Percentiles rank a stretch among this genome's conserved stretches.
These are phyloP conservation scores for Physocephala rufipes DNA, from an alignment of 2,888 invertebrate genomes.

Conservation along the genomic window DNA sequence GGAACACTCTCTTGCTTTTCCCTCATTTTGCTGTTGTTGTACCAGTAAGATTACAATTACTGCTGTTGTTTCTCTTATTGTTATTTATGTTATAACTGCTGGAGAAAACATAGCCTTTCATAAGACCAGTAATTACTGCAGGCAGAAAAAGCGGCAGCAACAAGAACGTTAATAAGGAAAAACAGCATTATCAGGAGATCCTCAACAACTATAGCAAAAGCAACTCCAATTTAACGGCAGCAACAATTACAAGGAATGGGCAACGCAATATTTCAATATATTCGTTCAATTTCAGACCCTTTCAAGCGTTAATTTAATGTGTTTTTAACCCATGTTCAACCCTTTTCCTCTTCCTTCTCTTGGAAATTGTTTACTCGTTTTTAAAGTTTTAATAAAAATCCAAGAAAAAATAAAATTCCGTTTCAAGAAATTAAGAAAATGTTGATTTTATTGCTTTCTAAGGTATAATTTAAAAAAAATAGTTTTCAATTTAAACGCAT, in stretches of 20 bases:
- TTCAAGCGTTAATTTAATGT: background rate
- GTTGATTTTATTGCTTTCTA: background rate
- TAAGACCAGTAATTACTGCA: too few species aligned
- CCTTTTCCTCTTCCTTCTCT: background rate
- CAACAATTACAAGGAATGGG: constrained; percentile 22
- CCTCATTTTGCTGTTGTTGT: too few species aligned
- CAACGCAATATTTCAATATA: constrained; percentile 32
- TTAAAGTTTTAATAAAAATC: background rate
- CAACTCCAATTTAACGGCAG: constrained; percentile 9
- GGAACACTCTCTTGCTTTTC: too few species aligned
- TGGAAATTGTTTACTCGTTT: background rate
- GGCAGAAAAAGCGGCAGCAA: background rate
- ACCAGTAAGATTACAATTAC: too few species aligned
- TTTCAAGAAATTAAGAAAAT: background rate
- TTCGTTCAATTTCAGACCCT: background rate
- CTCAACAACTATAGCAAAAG: background rate
- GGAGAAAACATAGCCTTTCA: too few species aligned
- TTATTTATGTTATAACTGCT: too few species aligned
- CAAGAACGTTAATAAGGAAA: background rate
- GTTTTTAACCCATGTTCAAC: background rate
- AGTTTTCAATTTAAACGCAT: constrained; percentile 23
- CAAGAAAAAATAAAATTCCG: background rate
- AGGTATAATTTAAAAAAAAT: background rate
- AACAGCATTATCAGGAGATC: background rate
- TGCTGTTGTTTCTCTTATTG: too few species aligned